Conservation (phyloP, 2,797 vertebrate genomes). For the Molothrus ater region DNA sequence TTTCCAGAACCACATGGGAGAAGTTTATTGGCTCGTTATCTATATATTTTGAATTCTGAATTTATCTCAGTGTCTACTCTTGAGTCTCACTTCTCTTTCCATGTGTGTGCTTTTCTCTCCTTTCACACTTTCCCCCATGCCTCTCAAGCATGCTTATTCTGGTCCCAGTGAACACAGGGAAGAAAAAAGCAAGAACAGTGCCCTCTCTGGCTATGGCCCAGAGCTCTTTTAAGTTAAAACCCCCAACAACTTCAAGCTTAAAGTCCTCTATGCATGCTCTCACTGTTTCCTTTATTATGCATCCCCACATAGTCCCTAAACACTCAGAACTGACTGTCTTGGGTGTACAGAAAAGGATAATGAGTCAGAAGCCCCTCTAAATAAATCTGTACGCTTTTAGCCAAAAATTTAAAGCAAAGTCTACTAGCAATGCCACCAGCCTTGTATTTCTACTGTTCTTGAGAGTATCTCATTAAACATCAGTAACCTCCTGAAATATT, state of each 20-base stretch:
- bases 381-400: background rate
- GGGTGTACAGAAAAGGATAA: background rate
- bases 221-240: background rate
- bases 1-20: background rate
- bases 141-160: background rate
- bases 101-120: fast-evolving
- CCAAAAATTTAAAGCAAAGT: background rate
- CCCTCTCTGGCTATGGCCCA: background rate
- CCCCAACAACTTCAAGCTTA: background rate
- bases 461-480: background rate
- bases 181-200: background rate
- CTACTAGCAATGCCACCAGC: background rate
- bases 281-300: background rate
- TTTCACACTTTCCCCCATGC: background rate
- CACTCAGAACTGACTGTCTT: background rate
- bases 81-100: background rate
- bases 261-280: background rate
- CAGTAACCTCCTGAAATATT: background rate
- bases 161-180: background rate
- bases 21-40: background rate
- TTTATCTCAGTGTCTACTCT: background rate
- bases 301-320: background rate
- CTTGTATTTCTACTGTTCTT: background rate
- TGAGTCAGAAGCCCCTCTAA: background rate
- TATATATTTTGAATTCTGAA: background rate